phyloP scores from a whole-genome alignment of 2,888 invertebrate genomes.

The Chymomyza caudatula region DNA sequence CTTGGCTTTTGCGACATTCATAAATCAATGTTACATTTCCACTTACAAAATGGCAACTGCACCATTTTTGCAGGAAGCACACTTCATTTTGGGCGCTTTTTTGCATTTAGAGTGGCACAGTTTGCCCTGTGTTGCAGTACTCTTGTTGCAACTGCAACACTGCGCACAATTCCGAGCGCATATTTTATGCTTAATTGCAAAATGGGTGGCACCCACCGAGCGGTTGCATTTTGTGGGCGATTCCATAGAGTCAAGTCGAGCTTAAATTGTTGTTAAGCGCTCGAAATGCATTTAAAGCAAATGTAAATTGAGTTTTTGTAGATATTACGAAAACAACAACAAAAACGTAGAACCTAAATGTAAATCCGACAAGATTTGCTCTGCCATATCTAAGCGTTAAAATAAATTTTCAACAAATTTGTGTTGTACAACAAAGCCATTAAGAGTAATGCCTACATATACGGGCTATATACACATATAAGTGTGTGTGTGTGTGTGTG shows the following conservation, averaged over 20 bases:
- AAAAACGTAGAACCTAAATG: not conserved
- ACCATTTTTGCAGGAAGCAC: not conserved
- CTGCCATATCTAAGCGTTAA: slow-evolving; percentile 2
- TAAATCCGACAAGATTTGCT: not conserved
- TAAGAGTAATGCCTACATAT: not conserved
- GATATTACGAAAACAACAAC: not conserved
- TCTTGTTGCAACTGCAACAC: not conserved
- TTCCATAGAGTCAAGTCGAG: not conserved
- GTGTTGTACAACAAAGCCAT: not conserved
- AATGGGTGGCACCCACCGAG: slow-evolving; percentile 2
- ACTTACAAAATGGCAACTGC: not conserved
- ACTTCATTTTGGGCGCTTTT: not conserved
- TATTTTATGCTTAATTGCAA: slow-evolving; percentile 24
- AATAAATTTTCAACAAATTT: slow-evolving; percentile 14
- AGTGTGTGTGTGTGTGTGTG: slow-evolving; percentile 41
- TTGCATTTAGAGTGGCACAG: not conserved
- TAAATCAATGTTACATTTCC: slow-evolving; percentile 3
- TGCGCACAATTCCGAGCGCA: not conserved
- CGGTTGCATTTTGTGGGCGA: slow-evolving; percentile 7
- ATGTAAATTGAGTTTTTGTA: not conserved
- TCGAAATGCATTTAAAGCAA: not conserved
- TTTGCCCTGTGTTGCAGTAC: not conserved
- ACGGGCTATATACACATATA: no score
- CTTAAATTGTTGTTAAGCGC: not conserved
- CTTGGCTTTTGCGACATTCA: not conserved